Evolutionary conservation across 92 coral and sea anemone genomes (phyloP).

Genomic region (Palythoa grandis): DNA sequence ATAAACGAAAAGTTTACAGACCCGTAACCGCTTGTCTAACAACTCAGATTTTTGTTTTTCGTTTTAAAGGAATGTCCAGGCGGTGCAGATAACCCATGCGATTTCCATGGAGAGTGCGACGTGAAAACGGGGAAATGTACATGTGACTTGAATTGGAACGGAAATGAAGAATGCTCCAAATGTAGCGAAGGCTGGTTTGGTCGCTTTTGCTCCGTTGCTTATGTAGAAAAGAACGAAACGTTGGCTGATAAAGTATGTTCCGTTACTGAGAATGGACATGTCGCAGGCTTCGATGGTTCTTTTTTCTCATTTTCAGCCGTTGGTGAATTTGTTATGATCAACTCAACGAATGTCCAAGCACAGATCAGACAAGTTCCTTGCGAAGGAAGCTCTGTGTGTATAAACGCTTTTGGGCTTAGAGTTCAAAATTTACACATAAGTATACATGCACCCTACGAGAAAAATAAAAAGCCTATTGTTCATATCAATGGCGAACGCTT

Average conservation of each 20-base stretch:
- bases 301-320: conserved; percentile 54
- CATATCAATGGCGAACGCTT: conserved; percentile 44
- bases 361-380: conserved; percentile 73
- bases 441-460: conserved; percentile 71
- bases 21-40: too few species aligned
- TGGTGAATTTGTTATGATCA: conserved; percentile 63
- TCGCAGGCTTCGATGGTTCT: conserved; percentile 67
- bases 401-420: conserved; percentile 66
- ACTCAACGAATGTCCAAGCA: conserved; percentile 53
- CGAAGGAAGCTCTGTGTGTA: conserved; percentile 59
- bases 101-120: conserved; percentile 62
- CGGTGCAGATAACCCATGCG: conserved; percentile 70
- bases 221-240: conserved; percentile 37
- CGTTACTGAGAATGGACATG: conserved; percentile 53
- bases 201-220: conserved; percentile 64
- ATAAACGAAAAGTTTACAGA: too few species aligned
- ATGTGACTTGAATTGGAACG: conserved; percentile 61
- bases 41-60: neutral
- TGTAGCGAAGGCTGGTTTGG: conserved; percentile 68
- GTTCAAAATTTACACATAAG: conserved; percentile 42
- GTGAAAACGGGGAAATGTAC: conserved; percentile 52
- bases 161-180: conserved; percentile 49
- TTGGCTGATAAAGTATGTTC: conserved; percentile 18
- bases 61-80: conserved; percentile 59
- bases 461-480: conserved; percentile 48